Evolutionary conservation across 2,797 vertebrate genomes (phyloP).

Genomic region (Fistularia tabacaria): DNA sequence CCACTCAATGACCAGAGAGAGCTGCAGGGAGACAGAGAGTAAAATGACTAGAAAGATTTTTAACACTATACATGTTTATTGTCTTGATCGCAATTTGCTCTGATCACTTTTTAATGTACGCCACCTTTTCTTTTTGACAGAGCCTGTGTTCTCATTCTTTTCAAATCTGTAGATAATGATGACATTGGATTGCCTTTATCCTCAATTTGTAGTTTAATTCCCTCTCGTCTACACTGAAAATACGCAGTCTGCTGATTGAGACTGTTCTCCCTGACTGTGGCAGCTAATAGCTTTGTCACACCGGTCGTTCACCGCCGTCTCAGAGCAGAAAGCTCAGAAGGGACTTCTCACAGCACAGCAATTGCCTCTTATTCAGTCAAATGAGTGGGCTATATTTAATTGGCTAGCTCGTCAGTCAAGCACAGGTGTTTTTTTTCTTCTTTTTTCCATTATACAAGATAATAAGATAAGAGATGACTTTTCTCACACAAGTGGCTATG

Average conservation of each 20-base stretch:
- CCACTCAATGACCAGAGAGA: constrained; percentile 67
- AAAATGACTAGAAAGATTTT: constrained; percentile 35
- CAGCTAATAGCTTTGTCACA: constrained; percentile 72
- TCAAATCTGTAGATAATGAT: constrained; percentile 61
- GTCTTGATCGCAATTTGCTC: constrained; percentile 16
- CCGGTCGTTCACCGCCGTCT: constrained; percentile 62
- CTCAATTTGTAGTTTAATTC: constrained; percentile 73
- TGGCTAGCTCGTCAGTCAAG: constrained; percentile 45
- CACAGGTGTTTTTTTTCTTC: constrained; percentile 43
- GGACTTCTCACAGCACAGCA: constrained; percentile 48
- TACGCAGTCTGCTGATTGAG: constrained; percentile 67
- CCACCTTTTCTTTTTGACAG: constrained; percentile 22
- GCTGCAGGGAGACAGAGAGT: constrained; percentile 32
- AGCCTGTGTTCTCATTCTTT: constrained; percentile 46
- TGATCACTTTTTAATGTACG: constrained; percentile 27
- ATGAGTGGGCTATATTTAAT: constrained; percentile 57
- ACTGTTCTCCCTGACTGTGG: constrained; percentile 54
- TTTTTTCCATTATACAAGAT: constrained; percentile 30
- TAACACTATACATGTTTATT: constrained; percentile 24
- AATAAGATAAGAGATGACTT: constrained; percentile 19
- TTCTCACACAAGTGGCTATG: constrained; percentile 9
- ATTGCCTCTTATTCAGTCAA: constrained; percentile 48
- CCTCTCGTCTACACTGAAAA: constrained; percentile 66
- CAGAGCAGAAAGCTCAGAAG: constrained; percentile 62
- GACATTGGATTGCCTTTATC: constrained; percentile 74